phyloP scores from a whole-genome alignment of 2,888 invertebrate genomes.

The Sialis lutaria region DNA sequence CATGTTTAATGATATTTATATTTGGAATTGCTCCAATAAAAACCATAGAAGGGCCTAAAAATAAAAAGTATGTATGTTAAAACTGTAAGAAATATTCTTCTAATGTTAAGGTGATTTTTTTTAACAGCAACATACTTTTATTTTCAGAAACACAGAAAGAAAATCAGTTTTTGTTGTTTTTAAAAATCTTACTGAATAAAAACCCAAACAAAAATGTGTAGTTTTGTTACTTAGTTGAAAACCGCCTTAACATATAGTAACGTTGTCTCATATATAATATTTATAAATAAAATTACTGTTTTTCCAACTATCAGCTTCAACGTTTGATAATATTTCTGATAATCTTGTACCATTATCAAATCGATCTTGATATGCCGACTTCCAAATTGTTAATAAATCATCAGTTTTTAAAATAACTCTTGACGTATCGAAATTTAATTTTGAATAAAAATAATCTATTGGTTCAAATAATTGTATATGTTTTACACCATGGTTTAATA shows the following conservation, averaged over 20 bases:
- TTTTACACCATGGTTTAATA: not conserved
- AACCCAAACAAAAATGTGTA: not conserved
- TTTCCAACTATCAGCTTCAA: not conserved
- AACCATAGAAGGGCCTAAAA: slow-evolving; percentile 34
- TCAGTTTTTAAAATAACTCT: not conserved
- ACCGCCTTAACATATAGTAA: not conserved
- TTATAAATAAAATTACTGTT: not conserved
- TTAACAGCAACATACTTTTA: too few relatives aligned
- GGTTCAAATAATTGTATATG: not conserved
- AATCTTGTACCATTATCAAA: slow-evolving; percentile 4
- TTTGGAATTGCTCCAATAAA: slow-evolving; percentile 41
- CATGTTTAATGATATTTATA: slow-evolving; percentile 37
- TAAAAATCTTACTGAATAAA: not conserved
- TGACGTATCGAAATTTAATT: not conserved
- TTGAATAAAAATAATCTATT: not conserved
- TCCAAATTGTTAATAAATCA: slow-evolving; percentile 3
- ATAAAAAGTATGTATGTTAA: not conserved
- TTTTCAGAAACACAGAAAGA: not conserved
- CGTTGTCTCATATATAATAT: not conserved
- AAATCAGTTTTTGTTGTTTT: not conserved
- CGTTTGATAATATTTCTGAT: not conserved
- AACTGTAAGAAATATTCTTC: not conserved
- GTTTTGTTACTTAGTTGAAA: too few relatives aligned
- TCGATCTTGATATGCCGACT: slow-evolving; percentile 3
- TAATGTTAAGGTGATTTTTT: too few relatives aligned